A percentile compares a stretch with the other conserved stretches of the same genome.
Conservation (phyloP, 2,113 vertebrate genomes). For the rat (Rattus norvegicus) region GRCr8 NC_086019.1:206595501-206596000, state of each 20-base stretch:
- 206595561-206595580: conserved; percentile 71
- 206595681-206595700: conserved; percentile 85
- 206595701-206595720: conserved; percentile 86
- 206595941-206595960: neutral
- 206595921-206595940: too few species aligned
- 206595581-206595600: conserved; percentile 92
- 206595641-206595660: conserved; percentile 93
- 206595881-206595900: neutral
- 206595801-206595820: neutral
- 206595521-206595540: neutral
- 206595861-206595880: fast-evolving
- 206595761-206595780: neutral
- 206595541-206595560: neutral
- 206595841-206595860: neutral
- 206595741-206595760: neutral
- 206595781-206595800: neutral
- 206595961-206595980: neutral
- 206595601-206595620: conserved; percentile 93
- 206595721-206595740: conserved; percentile 74
- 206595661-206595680: conserved; percentile 91
- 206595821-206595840: neutral
- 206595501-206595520: neutral
- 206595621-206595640: conserved; percentile 94
- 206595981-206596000: neutral
- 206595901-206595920: fast-evolving